Evolutionary conservation across 2,797 vertebrate genomes (phyloP), one percentile per base, ranked within the genome.

Genomic region (Sebastes hopkinsi): DNA sequence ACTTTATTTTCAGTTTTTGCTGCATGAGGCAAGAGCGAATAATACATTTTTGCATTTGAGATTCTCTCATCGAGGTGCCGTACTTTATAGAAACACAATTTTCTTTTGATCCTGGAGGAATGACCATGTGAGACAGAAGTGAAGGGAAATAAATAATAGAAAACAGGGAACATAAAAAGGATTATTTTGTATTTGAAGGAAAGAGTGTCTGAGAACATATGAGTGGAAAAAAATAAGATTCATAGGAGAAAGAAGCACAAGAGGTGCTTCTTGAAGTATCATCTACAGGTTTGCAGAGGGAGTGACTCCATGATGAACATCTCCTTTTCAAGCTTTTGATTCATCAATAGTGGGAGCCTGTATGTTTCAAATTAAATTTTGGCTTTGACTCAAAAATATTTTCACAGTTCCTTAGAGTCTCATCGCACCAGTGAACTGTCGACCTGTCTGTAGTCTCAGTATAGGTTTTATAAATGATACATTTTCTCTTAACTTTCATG

Each of bases 201-300:
- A 11, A 22, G 32, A 16, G 20, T 20, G 25, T 67, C 18, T 29
- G 0, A 5, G 32, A 82, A 25, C 6, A 67, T 12, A 74, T 16
- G 14, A 75, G 38, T 42, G 60, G 22, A 6, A 67, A 30, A 18
- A 76, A 32, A 42, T 10, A 38, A 29, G 61, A 73, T 42, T 60
- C 1, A 25, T 7, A 1, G 11, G 11, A 30, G 55, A 34, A 54
- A 59, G 46, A n/a, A 13, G 25, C 55, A 70, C 14, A 2, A 16
- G 30, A 77, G 68, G 8, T 3, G 42, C 3, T 7, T 29, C 4
- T n/a, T 72, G 59, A 81, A 25, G 75, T 79, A 61, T 68, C 34
- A 10, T 7, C 9, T 65, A 13, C 38, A 36, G 54, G 75, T 56
- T 9, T 13, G 29, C 10, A 32, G 20, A 11, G 13, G 25, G 29